Percentiles rank a stretch among this genome's conserved stretches.
phyloP scores from a whole-genome alignment of 2,888 invertebrate species.

The Drosophila helvetica region DNA sequence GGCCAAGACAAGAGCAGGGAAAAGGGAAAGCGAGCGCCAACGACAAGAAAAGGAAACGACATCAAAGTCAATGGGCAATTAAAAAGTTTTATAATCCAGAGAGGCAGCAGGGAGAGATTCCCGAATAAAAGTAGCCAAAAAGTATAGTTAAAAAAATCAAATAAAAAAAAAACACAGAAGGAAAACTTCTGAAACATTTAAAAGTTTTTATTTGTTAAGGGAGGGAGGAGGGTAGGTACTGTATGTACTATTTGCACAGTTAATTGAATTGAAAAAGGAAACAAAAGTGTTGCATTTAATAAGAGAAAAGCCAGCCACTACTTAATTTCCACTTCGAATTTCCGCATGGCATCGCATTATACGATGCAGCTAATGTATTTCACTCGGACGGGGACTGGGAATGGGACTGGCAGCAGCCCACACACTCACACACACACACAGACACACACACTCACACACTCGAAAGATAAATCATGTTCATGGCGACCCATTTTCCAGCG shows the following conservation, averaged over 20 bases:
- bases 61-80: slow-evolving; percentile 63
- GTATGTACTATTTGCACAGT: slow-evolving; percentile 19
- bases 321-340: neutral
- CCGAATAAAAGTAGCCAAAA: slow-evolving; percentile 1
- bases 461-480: slow-evolving; percentile 30
- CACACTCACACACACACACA: neutral
- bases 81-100: slow-evolving; percentile 61
- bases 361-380: neutral
- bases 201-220: slow-evolving; percentile 44
- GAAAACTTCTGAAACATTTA: slow-evolving; percentile 50
- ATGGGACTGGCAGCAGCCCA: neutral
- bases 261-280: slow-evolving; percentile 48
- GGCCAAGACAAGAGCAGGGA: slow-evolving; percentile 20
- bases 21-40: slow-evolving; percentile 21
- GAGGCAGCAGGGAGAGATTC: slow-evolving; percentile 5
- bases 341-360: neutral
- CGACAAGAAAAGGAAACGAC: slow-evolving; percentile 26
- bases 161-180: slow-evolving; percentile 22
- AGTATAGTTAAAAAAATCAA: slow-evolving; percentile 36
- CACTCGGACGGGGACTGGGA: neutral
- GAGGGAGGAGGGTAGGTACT: neutral
- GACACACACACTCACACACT: too few species aligned
- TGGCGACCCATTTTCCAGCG: slow-evolving; percentile 38
- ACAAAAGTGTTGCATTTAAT: neutral
- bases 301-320: slow-evolving; percentile 1